Conservation (phyloP, 1,140 invertebrate genomes). For the Solen grandis region DNA sequence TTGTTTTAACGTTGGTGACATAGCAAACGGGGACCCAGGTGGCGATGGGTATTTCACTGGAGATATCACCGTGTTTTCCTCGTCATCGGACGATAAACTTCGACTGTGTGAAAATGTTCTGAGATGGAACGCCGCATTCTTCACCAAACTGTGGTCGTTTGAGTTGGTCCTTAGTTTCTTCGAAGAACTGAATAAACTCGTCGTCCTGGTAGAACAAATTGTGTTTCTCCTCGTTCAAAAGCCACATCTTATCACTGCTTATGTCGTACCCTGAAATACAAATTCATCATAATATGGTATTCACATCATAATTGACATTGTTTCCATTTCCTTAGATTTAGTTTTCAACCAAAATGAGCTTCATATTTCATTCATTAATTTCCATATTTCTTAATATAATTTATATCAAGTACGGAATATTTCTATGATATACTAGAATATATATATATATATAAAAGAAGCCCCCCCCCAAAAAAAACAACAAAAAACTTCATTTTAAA, state of each 20-base stretch:
- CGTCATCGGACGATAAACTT: not conserved
- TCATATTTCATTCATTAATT: too few relatives aligned
- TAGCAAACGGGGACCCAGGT: constrained; percentile 8
- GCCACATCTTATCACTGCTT: constrained; percentile 30
- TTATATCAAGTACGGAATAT: too few relatives aligned
- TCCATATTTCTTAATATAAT: too few relatives aligned
- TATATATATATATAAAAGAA: too few relatives aligned
- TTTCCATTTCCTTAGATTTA: too few relatives aligned
- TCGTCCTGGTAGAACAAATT: constrained; percentile 55
- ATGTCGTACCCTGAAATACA: constrained; percentile 41
- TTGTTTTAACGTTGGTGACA: constrained; percentile 39
- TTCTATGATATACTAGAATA: too few relatives aligned
- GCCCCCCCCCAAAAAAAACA: too few relatives aligned
- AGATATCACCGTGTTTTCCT: not conserved
- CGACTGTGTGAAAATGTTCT: constrained; percentile 5
- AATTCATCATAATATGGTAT: constrained; percentile 1
- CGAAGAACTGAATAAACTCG: constrained; percentile 24
- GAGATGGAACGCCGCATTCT: not conserved
- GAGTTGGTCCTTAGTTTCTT: constrained; percentile 17
- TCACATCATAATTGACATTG: not conserved
- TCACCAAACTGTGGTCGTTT: not conserved
- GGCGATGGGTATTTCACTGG: not conserved
- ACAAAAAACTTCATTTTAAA: too few relatives aligned
- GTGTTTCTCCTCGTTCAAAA: constrained; percentile 50
- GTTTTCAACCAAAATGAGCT: too few relatives aligned